Evolutionary conservation across 2,888 invertebrate species (phyloP).

Genomic region (Callimorpha dominula): DNA sequence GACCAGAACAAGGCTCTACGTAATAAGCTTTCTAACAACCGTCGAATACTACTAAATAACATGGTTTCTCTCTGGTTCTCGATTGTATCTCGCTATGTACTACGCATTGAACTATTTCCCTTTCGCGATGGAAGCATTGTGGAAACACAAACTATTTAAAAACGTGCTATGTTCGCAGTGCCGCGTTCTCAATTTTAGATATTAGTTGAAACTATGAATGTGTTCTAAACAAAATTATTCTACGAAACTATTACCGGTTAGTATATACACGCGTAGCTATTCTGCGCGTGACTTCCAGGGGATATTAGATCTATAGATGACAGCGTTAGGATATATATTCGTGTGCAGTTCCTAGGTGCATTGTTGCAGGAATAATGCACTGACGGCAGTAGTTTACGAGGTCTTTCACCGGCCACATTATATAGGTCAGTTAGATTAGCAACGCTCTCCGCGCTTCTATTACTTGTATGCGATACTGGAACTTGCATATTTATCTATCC

Average conservation of each 20-base stretch:
- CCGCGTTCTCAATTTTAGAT: slow-evolving; percentile 67
- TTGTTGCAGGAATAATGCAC: slow-evolving; percentile 83
- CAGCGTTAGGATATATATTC: slow-evolving; percentile 68
- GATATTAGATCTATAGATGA: slow-evolving; percentile 62
- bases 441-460: slow-evolving; percentile 65
- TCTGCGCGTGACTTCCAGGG: slow-evolving; percentile 50
- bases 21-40: slow-evolving; percentile 39
- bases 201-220: slow-evolving; percentile 73
- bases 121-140: slow-evolving; percentile 25
- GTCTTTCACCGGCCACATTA: slow-evolving; percentile 84
- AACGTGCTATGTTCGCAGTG: slow-evolving; percentile 32
- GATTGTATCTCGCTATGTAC: slow-evolving; percentile 16
- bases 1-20: slow-evolving; percentile 26
- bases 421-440: slow-evolving; percentile 86
- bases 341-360: slow-evolving; percentile 63
- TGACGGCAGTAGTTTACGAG: slow-evolving; percentile 82
- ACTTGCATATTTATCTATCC: slow-evolving; percentile 31
- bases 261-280: slow-evolving; percentile 51
- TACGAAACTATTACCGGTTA: slow-evolving; percentile 65
- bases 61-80: slow-evolving; percentile 21
- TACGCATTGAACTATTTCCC: slow-evolving; percentile 25
- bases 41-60: slow-evolving; percentile 16
- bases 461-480: slow-evolving; percentile 44
- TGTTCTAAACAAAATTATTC: slow-evolving; percentile 78
- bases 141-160: slow-evolving; percentile 33